Conservation (phyloP, 1,140 invertebrate species). For the Pantala flavescens region DNA sequence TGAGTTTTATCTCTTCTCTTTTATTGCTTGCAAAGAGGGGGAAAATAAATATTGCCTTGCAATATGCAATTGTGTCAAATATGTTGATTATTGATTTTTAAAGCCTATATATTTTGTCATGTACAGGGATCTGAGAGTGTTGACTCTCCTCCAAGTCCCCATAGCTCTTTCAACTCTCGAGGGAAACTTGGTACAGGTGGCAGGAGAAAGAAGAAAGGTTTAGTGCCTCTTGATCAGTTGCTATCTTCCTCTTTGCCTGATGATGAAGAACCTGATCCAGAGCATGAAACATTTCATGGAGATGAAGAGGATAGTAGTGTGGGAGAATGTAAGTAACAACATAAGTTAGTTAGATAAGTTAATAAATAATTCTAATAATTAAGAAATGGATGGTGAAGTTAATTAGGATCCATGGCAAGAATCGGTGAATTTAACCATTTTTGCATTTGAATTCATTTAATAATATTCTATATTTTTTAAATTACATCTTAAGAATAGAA, state of each 20-base stretch:
- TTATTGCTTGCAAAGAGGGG: too few species aligned
- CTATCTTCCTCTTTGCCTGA: slow-evolving; percentile 20
- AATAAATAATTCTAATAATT: too few species aligned
- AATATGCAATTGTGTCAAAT: too few species aligned
- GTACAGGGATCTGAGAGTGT: slow-evolving; percentile 52
- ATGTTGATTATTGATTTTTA: too few species aligned
- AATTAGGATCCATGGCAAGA: too few species aligned
- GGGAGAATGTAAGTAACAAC: neutral
- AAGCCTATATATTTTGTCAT: too few species aligned
- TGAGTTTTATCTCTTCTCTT: too few species aligned
- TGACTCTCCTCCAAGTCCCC: slow-evolving; percentile 31
- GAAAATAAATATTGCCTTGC: too few species aligned
- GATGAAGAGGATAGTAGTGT: slow-evolving; percentile 23
- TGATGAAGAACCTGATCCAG: slow-evolving; percentile 30
- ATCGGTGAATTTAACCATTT: neutral
- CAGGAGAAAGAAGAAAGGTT: slow-evolving; percentile 22
- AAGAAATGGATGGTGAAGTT: too few species aligned
- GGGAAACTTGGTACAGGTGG: slow-evolving; percentile 14
- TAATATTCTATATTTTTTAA: neutral
- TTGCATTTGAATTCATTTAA: neutral
- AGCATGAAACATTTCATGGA: slow-evolving; percentile 45
- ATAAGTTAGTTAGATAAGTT: neutral
- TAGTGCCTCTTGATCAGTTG: slow-evolving; percentile 23
- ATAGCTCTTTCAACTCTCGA: slow-evolving; percentile 25
- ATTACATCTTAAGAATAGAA: too few species aligned